Base-by-base conservation (phyloP, 1,140 invertebrate species). In the Stegodyphus mimosarum region DNA sequence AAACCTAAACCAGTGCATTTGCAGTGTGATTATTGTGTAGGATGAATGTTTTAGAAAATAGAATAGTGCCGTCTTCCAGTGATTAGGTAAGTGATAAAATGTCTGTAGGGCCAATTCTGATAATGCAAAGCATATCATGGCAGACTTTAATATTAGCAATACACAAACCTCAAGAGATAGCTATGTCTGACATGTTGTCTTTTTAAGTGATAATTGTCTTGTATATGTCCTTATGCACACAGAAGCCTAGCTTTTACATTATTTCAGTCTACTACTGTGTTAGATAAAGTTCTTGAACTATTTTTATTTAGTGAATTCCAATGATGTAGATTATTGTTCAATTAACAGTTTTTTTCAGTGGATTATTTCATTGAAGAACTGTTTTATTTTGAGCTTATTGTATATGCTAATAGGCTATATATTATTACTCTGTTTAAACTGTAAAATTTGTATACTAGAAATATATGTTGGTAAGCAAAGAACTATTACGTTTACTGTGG, bases 121-220 rank as follows among this genome's bases (percentile, higher is more conserved):
- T 85, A 50, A 72, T 85, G 83, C 83, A 64, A 85, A 85, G 83
- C 83, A 85, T 85, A 85, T 85, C 83, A 85, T 77, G 83, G 83
- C 66, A 85, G 66, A 85, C 73, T 70, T 85, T 77, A 71, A 85
- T 85, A 77, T 72, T 85, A 85, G 75, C 75, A 85, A 85, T 85
- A 85, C 83, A 71, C 67, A 78, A 85, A 85, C 74, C 69, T 78
- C 51, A 85, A 69, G 48, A 77, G 73, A 70, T 78, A 85, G 83
- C 53, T 75, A 55, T 72, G 72, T 73, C 79, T 83, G 79, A 83
- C 60, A 64, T 83, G 79, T 83, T 72, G 70, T 75, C 60, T 83
- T 83, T 60, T 83, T 75, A 83, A 83, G 70, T 64, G 72, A 75
- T 83, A 74, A 74, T 74, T 67, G 71, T 83, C 70, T 83, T 83